Percentiles rank a stretch among this genome's conserved stretches.
Conservation (phyloP, 2,797 vertebrate species). For the Epinephelus malabaricus region DNA sequence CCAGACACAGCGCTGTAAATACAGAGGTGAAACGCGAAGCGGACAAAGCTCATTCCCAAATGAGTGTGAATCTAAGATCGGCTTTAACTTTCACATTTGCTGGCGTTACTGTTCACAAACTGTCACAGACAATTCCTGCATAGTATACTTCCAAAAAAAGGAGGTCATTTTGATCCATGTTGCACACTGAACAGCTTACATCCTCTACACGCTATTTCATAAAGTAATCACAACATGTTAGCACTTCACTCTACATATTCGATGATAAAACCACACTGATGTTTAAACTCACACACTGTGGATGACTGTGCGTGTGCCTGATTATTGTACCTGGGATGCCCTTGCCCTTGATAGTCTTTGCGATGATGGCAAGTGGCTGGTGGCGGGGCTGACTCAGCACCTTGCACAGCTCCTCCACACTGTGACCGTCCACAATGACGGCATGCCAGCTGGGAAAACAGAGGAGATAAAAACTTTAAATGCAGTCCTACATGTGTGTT, state of each 20-base stretch:
- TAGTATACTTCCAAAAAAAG: no score
- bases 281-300: neutral
- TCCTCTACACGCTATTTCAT: no score
- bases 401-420: conserved; percentile 94
- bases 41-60: no score
- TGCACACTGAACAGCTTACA: neutral
- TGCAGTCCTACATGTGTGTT: neutral
- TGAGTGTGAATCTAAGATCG: no score
- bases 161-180: neutral
- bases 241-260: neutral
- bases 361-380: conserved; percentile 92
- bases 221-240: neutral
- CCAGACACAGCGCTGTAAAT: no score
- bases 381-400: conserved; percentile 91
- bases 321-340: conserved; percentile 90
- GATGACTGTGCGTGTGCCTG: neutral
- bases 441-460: conserved; percentile 88
- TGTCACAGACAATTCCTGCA: no score
- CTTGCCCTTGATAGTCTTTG: conserved; percentile 94
- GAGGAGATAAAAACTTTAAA: conserved; percentile 15
- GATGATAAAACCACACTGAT: neutral
- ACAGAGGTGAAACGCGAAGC: no score
- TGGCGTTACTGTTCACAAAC: no score
- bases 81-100: no score
- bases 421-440: conserved; percentile 93